Evolutionary conservation across 2,113 vertebrate species (phyloP).

Genomic region (Triplophysa dalaica): DNA sequence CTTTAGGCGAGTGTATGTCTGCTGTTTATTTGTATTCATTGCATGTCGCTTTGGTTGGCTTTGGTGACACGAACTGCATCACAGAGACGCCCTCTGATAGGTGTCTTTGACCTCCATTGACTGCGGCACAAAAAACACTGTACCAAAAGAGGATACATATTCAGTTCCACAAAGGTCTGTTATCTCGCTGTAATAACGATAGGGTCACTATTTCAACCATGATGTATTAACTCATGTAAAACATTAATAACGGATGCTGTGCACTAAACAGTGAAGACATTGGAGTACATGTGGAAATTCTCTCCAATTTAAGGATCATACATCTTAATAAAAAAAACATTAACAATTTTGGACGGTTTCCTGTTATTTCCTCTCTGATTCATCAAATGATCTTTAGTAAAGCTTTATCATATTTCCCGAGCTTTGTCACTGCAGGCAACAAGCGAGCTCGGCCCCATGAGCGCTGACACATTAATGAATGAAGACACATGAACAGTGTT

Average conservation of each 20-base stretch:
- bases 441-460: background rate
- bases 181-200: background rate
- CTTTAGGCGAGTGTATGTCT: too few relatives aligned
- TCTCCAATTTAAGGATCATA: too few relatives aligned
- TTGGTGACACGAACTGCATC: background rate
- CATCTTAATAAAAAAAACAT: too few relatives aligned
- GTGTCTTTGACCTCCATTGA: background rate
- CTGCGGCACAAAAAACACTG: background rate
- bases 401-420: background rate
- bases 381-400: too few relatives aligned
- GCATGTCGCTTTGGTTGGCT: too few relatives aligned
- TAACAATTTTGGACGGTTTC: too few relatives aligned
- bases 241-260: too few relatives aligned
- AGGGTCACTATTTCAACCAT: background rate
- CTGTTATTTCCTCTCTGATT: too few relatives aligned
- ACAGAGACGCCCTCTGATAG: background rate
- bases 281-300: too few relatives aligned
- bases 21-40: too few relatives aligned
- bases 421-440: background rate
- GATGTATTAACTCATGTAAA: too few relatives aligned
- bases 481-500: constrained; percentile 11
- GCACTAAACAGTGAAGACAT: too few relatives aligned
- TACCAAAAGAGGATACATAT: background rate
- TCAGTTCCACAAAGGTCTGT: background rate
- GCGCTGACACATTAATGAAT: background rate